Evolutionary conservation across 2,113 vertebrate genomes (phyloP).

Genomic region (Chaenocephalus aceratus): DNA sequence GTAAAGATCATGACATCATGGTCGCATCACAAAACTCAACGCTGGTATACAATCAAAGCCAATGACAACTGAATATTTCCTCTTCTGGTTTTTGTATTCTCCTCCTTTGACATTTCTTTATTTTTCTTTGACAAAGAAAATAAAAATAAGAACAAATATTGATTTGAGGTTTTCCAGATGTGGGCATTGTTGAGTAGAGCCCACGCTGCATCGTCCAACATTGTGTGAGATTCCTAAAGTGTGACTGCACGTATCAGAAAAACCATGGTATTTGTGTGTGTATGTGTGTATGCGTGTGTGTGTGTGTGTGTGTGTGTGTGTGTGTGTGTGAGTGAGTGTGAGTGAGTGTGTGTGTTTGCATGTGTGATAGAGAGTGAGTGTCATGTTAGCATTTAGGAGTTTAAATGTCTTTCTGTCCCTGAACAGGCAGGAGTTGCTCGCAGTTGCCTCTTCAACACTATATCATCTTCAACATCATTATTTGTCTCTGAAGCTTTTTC

Average conservation of each 20-base stretch:
- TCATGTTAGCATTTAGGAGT: slow-evolving; percentile 60
- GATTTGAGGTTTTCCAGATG: slow-evolving; percentile 83
- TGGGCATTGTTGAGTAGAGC: slow-evolving; percentile 61
- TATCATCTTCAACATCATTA: slow-evolving; percentile 31
- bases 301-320: too few species aligned
- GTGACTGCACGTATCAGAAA: slow-evolving; percentile 64
- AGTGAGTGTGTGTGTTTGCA: slow-evolving; percentile 6
- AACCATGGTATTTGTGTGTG: slow-evolving; percentile 46
- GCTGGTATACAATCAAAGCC: slow-evolving; percentile 79
- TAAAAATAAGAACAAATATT: slow-evolving; percentile 61
- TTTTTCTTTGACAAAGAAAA: slow-evolving; percentile 76
- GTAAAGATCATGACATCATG: slow-evolving; percentile 18
- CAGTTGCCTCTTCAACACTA: slow-evolving; percentile 62
- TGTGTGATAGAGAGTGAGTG: slow-evolving; percentile 17
- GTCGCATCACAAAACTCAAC: slow-evolving; percentile 57
- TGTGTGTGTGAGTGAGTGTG: neutral
- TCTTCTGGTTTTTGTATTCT: slow-evolving; percentile 43
- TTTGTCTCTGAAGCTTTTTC: slow-evolving; percentile 55
- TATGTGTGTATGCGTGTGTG: neutral
- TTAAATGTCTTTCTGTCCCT: slow-evolving; percentile 78
- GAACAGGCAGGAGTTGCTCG: slow-evolving; percentile 74
- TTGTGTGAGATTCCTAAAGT: slow-evolving; percentile 56
- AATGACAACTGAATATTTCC: slow-evolving; percentile 68
- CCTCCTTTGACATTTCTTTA: slow-evolving; percentile 71
- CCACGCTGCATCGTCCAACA: slow-evolving; percentile 75